These are phyloP conservation scores for Excalfactoria chinensis DNA, from an alignment of 2,113 vertebrate species.

Conservation along the genomic window DNA sequence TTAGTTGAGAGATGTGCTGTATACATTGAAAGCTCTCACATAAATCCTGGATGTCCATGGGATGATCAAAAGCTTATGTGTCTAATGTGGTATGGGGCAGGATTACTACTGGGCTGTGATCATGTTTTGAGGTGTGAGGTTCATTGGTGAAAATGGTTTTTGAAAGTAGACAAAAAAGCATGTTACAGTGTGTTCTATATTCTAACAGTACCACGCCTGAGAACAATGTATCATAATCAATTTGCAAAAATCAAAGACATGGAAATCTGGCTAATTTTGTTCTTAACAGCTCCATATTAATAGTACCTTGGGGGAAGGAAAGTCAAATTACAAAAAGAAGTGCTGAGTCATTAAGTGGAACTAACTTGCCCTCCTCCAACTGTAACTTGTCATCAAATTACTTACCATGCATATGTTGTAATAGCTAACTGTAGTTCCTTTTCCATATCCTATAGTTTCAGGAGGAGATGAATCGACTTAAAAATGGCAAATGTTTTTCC, in stretches of 20 bases:
- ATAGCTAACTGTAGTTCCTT: background rate
- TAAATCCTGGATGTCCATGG: conserved; percentile 39
- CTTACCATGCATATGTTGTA: background rate
- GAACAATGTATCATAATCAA: background rate
- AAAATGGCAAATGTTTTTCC: conserved; percentile 70
- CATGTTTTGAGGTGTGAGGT: background rate
- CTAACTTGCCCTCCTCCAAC: background rate
- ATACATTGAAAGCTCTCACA: conserved; percentile 1
- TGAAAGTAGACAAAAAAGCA: background rate
- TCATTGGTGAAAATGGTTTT: background rate
- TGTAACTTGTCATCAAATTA: background rate
- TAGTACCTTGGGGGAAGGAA: background rate
- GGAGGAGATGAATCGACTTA: conserved; percentile 48
- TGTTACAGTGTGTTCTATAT: background rate
- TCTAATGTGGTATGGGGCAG: background rate
- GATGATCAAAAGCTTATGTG: conserved; percentile 21
- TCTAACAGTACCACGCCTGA: background rate
- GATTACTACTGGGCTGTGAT: background rate
- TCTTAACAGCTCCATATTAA: background rate
- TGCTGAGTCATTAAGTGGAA: conserved; percentile 17
- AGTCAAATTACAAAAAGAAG: background rate
- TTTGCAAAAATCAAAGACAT: background rate
- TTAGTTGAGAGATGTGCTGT: conserved; percentile 2
- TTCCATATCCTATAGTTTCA: conserved; percentile 61
- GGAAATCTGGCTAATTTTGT: background rate